Base-by-base conservation (phyloP, 2,888 invertebrate genomes). In the Drosophila limbata region DNA sequence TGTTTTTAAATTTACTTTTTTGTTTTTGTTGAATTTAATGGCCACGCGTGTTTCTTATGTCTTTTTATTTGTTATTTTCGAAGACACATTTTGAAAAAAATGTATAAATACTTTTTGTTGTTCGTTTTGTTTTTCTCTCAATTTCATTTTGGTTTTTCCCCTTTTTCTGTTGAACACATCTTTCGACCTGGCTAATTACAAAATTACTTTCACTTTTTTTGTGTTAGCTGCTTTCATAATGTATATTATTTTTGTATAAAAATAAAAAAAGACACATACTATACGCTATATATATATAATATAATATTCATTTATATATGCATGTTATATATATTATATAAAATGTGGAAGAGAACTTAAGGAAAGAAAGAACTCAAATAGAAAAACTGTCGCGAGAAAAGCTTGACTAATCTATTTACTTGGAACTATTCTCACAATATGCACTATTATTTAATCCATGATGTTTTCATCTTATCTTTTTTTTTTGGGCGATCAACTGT, bases 151-250 rank as follows among this genome's bases (percentile, higher is more conserved):
- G 31, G 48, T 15, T 25, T 50, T 51, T 39, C 57, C 25, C 8
- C 25, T 6, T 50, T 52, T 40, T 37, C 67, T 51, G 56, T 63
- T 81, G 81, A 79, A 79, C 81, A 79, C 79, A 79, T 79, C 77
- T 79, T 73, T 62, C 35, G 79, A 79, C 77, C 77, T 73, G 79
- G 55, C 67, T 80, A 77, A 72, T 65, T 71, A 63, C 77, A 73
- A 73, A 70, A 68, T 48, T 72, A 47, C 44, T 53, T 59, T 48
- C 19, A 35, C 17, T 28, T 50, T 28, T 50, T 42, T 31, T 5
- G 5, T 57, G 33, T 37, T 55, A 73, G 51, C 73, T 73, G 76
- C 53, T 56, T 66, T 52, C 45, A 61, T 71, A 64, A 60, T 71
- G 33, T 73, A 73, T 65, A 66, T 66, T 10, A 11, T 48, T 61